Evolutionary conservation across 2,113 vertebrate species (phyloP).

Genomic region (Atlantisia rogersi): DNA sequence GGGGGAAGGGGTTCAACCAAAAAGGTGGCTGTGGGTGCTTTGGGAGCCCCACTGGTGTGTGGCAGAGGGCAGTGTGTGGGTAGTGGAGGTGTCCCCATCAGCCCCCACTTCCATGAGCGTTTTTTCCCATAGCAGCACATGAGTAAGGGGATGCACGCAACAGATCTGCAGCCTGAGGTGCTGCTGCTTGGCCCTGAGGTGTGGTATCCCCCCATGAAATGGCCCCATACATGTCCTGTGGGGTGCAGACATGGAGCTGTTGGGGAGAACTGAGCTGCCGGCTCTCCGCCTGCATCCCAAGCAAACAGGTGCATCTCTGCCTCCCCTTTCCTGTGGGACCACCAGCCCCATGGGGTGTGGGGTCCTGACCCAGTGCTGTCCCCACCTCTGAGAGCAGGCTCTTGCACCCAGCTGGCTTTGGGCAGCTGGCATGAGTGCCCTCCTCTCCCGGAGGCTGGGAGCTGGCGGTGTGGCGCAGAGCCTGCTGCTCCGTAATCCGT

Average conservation of each 20-base stretch:
- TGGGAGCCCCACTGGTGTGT: background rate
- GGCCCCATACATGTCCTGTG: rapidly evolving
- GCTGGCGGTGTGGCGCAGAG: background rate
- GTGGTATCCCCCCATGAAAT: rapidly evolving
- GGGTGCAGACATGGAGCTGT: rapidly evolving
- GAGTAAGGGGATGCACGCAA: rapidly evolving
- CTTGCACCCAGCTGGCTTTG: background rate
- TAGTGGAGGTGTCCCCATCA: too few species aligned
- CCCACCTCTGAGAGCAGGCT: rapidly evolving
- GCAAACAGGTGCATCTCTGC: background rate
- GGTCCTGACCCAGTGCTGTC: background rate
- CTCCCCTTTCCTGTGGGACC: rapidly evolving
- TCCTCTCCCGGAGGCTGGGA: rapidly evolving
- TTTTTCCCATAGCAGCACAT: background rate
- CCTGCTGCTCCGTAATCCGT: background rate
- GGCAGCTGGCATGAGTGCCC: background rate
- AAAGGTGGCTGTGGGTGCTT: too few species aligned
- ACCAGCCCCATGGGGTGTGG: background rate
- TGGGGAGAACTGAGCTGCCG: rapidly evolving
- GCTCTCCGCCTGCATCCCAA: rapidly evolving
- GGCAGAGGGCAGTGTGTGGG: background rate
- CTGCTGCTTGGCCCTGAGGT: background rate
- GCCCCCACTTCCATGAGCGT: rapidly evolving
- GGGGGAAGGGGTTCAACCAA: background rate
- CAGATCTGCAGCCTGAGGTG: rapidly evolving